Percentiles rank a stretch among this genome's conserved stretches.
These are phyloP conservation scores for Calonectris borealis DNA, from an alignment of 2,113 vertebrate species.

Conservation along the genomic window DNA sequence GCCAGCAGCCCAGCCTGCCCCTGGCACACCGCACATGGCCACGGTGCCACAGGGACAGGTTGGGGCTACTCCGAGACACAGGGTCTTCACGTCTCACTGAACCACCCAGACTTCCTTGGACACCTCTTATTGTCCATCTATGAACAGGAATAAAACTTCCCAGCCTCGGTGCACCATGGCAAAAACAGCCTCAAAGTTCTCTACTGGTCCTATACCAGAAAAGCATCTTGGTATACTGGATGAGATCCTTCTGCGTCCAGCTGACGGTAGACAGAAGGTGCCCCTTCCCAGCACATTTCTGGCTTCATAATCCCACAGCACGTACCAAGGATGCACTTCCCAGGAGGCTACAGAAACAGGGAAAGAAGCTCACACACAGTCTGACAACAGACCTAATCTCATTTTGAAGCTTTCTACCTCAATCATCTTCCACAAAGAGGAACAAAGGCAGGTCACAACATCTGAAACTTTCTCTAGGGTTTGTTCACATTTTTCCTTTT, in stretches of 20 bases:
- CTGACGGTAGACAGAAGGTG: background rate
- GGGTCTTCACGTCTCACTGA: fast-evolving
- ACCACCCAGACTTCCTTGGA: background rate
- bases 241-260: background rate
- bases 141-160: background rate
- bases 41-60: too few species aligned
- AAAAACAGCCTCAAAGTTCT: background rate
- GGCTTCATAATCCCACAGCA: background rate
- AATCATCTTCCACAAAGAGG: background rate
- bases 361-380: background rate
- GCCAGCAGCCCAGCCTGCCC: background rate
- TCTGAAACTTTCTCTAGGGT: background rate
- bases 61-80: background rate
- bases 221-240: background rate
- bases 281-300: background rate
- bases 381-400: background rate
- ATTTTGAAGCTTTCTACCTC: background rate
- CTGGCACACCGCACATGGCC: background rate
- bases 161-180: background rate
- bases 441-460: background rate
- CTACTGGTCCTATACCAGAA: background rate
- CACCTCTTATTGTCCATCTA: background rate
- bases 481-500: background rate
- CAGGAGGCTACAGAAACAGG: background rate
- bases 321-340: background rate